phyloP scores from a whole-genome alignment of 2,113 vertebrate species.

The Bostrychus sinensis region DNA sequence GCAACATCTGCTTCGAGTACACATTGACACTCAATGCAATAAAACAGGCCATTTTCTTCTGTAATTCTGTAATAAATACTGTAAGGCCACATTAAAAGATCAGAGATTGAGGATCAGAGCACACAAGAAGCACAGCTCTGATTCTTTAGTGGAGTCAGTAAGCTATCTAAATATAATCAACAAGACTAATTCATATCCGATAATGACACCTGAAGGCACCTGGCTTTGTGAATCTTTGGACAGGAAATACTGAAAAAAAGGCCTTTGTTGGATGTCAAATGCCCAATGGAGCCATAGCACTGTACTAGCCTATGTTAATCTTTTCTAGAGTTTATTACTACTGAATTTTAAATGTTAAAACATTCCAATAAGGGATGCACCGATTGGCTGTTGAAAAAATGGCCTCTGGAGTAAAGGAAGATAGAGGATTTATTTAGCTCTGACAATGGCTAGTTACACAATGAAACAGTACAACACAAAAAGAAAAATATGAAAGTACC shows the following conservation, averaged over 20 bases:
- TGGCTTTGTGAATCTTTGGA: not conserved
- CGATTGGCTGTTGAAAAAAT: too few relatives aligned
- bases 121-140: slow-evolving; percentile 9
- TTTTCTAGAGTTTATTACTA: too few relatives aligned
- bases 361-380: too few relatives aligned
- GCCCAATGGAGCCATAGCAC: not conserved
- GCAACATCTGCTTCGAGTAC: slow-evolving; percentile 56
- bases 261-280: not conserved
- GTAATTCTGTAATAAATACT: not conserved
- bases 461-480: too few relatives aligned
- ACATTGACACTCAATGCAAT: slow-evolving; percentile 32
- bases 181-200: not conserved
- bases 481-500: too few relatives aligned
- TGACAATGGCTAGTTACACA: too few relatives aligned
- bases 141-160: not conserved
- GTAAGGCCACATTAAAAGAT: slow-evolving; percentile 36
- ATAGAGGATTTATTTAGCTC: too few relatives aligned
- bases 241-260: not conserved
- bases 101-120: slow-evolving; percentile 27
- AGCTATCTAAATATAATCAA: slow-evolving; percentile 2
- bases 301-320: too few relatives aligned
- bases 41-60: slow-evolving; percentile 40
- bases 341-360: too few relatives aligned
- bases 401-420: too few relatives aligned
- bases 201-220: not conserved